A percentile compares a stretch with the other conserved stretches of the same genome.
Evolutionary conservation across 2,797 vertebrate genomes (phyloP).

Genomic region (Acrossocheilus wenchowensis): DNA sequence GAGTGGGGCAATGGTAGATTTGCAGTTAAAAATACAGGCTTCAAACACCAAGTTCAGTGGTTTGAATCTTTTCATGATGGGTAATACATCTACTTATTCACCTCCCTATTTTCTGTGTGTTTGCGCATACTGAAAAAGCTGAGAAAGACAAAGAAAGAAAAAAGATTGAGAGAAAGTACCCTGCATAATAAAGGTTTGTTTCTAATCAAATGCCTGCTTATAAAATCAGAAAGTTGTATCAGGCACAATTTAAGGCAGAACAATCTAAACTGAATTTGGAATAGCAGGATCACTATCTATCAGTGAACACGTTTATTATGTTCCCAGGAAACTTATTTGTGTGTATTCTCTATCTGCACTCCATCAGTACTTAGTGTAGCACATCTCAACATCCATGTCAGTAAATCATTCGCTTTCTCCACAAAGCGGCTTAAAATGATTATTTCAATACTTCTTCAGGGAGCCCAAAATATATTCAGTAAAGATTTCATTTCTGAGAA

Average conservation of each 20-base stretch:
- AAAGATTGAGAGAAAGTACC: background rate
- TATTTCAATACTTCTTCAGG: background rate
- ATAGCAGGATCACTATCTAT: slow-evolving; percentile 3
- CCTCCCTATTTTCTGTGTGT: background rate
- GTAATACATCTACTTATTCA: background rate
- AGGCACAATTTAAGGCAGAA: slow-evolving; percentile 6
- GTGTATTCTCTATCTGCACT: background rate
- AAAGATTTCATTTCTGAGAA: background rate
- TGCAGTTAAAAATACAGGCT: background rate
- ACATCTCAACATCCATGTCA: background rate
- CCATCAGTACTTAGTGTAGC: slow-evolving; percentile 4
- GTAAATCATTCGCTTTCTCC: background rate
- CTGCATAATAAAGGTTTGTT: background rate
- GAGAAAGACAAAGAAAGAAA: background rate
- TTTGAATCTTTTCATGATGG: background rate
- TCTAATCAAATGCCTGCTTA: background rate
- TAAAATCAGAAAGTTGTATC: slow-evolving; percentile 9
- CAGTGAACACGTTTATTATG: background rate
- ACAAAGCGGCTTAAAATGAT: background rate
- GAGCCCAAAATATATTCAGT: background rate
- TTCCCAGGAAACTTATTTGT: background rate
- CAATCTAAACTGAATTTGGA: background rate
- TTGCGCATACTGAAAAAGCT: background rate
- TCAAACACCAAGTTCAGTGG: background rate
- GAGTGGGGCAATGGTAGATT: background rate